These are phyloP conservation scores for Crotophaga sulcirostris DNA, from an alignment of 2,113 vertebrate genomes.

Conservation along the genomic window DNA sequence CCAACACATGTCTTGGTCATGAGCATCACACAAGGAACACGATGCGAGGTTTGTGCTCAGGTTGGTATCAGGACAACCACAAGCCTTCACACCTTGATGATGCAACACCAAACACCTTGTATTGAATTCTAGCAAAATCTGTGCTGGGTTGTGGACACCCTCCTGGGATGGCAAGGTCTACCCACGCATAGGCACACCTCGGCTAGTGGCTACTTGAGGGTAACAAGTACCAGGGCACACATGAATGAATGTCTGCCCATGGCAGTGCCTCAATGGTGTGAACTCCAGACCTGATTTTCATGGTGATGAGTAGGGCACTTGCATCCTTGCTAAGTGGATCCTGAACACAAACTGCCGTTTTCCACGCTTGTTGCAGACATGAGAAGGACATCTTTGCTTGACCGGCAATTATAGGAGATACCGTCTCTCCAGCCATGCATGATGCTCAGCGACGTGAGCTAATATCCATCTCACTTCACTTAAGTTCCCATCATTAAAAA, in stretches of 20 bases:
- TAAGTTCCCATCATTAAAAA: not conserved
- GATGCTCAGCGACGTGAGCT: not conserved
- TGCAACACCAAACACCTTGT: rapidly evolving
- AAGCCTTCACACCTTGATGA: rapidly evolving
- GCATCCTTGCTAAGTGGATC: not conserved
- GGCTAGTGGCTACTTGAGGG: not conserved
- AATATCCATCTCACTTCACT: not conserved
- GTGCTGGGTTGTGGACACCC: not conserved
- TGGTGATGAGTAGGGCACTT: not conserved
- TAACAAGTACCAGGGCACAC: rapidly evolving
- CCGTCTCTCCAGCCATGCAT: not conserved
- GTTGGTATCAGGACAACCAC: not conserved
- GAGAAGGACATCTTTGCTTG: not conserved
- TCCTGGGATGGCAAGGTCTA: not conserved
- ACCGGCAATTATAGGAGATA: not conserved
- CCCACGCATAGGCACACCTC: rapidly evolving
- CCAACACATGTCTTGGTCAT: not conserved
- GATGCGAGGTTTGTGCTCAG: not conserved
- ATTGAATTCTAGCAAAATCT: not conserved
- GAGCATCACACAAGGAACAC: not conserved
- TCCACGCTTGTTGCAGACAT: not conserved
- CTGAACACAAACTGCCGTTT: not conserved
- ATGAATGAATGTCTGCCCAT: not conserved
- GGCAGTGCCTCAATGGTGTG: not conserved
- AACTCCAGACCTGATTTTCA: not conserved